phyloP scores from a whole-genome alignment of 2,113 vertebrate genomes.

The Struthidea cinerea region DNA sequence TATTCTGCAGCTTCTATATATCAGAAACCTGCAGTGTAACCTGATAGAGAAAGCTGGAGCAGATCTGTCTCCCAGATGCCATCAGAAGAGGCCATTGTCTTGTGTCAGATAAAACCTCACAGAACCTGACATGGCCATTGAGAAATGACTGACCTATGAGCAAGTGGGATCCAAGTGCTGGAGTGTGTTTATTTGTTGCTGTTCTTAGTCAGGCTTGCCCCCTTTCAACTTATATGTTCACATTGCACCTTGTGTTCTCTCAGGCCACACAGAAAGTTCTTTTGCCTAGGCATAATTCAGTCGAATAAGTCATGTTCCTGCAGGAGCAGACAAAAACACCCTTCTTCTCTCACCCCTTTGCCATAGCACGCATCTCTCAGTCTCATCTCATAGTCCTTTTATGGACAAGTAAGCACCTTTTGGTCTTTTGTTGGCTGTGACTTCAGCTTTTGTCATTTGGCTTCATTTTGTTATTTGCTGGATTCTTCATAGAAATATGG shows the following conservation, averaged over 20 bases:
- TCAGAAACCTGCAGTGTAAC: background rate
- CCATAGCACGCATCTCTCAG: background rate
- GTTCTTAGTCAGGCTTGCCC: background rate
- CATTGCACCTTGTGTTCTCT: background rate
- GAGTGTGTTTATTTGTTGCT: background rate
- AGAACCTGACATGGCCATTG: fast-evolving
- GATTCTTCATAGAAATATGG: background rate
- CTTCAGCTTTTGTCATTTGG: background rate
- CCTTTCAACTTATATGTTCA: background rate
- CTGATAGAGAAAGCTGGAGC: background rate
- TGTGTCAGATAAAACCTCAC: background rate
- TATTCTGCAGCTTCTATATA: background rate
- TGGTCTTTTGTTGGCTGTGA: background rate
- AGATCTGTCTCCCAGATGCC: background rate
- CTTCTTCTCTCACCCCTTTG: background rate
- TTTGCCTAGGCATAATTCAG: background rate
- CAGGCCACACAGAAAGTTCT: background rate
- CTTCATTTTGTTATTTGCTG: background rate
- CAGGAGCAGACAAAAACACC: background rate
- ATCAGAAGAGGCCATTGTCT: background rate
- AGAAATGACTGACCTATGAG: background rate
- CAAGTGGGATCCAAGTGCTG: background rate
- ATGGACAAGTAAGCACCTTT: background rate
- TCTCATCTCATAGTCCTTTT: background rate
- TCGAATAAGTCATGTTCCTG: background rate